Evolutionary conservation across 2,888 invertebrate species (phyloP).

Genomic region (Willowsia nigromaculata): DNA sequence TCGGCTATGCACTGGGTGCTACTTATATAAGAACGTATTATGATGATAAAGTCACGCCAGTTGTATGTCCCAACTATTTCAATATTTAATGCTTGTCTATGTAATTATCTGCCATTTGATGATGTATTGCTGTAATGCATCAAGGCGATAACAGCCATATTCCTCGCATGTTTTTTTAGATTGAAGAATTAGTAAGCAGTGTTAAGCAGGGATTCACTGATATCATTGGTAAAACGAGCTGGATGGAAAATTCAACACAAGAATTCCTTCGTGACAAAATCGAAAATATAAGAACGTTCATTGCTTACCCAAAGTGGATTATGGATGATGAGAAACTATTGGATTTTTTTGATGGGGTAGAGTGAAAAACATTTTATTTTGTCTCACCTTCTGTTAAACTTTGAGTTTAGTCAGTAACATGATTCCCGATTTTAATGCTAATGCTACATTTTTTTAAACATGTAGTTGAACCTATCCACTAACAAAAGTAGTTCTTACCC

Average conservation of each 20-base stretch:
- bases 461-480: constrained; percentile 44
- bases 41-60: constrained; percentile 49
- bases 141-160: background rate
- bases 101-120: background rate
- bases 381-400: no score
- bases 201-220: constrained; percentile 41
- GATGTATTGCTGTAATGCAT: background rate
- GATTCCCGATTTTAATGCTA: no score
- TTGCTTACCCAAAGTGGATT: constrained; percentile 58
- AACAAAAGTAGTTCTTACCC: constrained; percentile 54
- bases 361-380: background rate
- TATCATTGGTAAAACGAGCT: constrained; percentile 34
- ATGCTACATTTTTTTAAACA: no score
- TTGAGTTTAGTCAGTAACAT: no score
- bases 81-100: background rate
- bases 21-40: constrained; percentile 48
- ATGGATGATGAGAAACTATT: background rate
- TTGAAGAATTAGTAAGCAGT: constrained; percentile 38
- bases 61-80: constrained; percentile 22
- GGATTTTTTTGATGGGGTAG: constrained; percentile 48
- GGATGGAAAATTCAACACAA: constrained; percentile 47
- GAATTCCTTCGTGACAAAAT: constrained; percentile 48
- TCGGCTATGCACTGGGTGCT: constrained; percentile 59
- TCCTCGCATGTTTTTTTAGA: background rate
- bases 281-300: constrained; percentile 47